Conservation (phyloP, 2,113 vertebrate genomes). For the Psephotus haematonotus region DNA sequence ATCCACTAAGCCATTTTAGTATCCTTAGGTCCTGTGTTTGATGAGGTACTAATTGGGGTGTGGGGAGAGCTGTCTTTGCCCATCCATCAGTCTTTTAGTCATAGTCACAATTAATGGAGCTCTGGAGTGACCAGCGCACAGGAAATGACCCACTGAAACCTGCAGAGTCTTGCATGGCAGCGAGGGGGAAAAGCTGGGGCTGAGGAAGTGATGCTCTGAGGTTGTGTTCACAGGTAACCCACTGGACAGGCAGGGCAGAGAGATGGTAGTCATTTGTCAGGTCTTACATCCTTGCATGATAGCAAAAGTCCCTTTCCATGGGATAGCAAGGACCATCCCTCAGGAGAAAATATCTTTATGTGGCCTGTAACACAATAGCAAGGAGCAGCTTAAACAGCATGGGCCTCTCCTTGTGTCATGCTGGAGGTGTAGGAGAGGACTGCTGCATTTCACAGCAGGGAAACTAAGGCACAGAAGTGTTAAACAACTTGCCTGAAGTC, state of each 20-base stretch:
- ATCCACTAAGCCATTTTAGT: background rate
- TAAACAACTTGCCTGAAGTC: background rate
- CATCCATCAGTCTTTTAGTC: slow-evolving; percentile 36
- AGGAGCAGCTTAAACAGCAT: background rate
- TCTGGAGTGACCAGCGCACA: background rate
- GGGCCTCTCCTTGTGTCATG: background rate
- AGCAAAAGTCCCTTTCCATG: background rate
- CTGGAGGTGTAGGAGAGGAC: background rate
- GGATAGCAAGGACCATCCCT: background rate
- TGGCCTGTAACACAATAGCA: background rate
- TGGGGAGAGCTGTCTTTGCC: background rate
- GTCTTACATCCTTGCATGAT: background rate
- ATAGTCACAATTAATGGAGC: background rate
- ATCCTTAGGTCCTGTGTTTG: background rate
- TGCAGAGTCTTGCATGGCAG: background rate
- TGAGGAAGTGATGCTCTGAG: background rate
- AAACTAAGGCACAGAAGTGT: background rate
- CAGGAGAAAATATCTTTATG: background rate
- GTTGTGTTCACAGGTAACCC: background rate
- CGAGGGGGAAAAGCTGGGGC: accelerated
- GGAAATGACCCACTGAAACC: background rate
- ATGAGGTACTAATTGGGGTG: slow-evolving; percentile 25
- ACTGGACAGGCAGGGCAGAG: background rate
- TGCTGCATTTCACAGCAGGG: background rate
- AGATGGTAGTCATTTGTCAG: no score